phyloP scores from a whole-genome alignment of 1,140 invertebrate genomes.

The Holotrichia oblita region DNA sequence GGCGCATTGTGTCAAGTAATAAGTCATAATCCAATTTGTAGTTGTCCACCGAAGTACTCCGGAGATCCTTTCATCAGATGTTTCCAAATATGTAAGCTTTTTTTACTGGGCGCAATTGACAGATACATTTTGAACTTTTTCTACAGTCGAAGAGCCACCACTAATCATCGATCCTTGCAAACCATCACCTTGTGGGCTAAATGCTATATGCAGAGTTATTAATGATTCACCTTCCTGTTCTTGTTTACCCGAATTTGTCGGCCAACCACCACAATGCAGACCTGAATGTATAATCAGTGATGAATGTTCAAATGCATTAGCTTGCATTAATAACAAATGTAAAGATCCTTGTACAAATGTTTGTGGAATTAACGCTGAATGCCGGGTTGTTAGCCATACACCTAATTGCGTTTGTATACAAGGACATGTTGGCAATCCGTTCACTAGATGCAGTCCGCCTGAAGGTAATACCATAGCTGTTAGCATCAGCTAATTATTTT shows the following conservation, averaged over 20 bases:
- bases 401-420: constrained; percentile 69
- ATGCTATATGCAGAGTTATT: constrained; percentile 69
- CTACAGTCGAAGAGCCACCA: constrained; percentile 48
- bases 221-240: constrained; percentile 69
- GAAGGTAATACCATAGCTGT: background rate
- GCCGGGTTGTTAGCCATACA: constrained; percentile 68
- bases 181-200: constrained; percentile 73
- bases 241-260: constrained; percentile 69
- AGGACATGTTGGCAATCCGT: constrained; percentile 73
- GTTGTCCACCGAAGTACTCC: constrained; percentile 71
- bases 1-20: constrained; percentile 73
- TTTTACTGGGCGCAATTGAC: too few species aligned
- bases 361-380: constrained; percentile 68
- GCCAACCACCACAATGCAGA: constrained; percentile 70
- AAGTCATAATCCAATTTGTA: constrained; percentile 82
- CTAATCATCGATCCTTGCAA: constrained; percentile 65
- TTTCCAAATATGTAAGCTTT: constrained; percentile 56
- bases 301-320: constrained; percentile 70
- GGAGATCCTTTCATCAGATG: constrained; percentile 76
- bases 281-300: constrained; percentile 76
- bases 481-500: too few species aligned
- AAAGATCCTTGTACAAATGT: constrained; percentile 70
- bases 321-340: constrained; percentile 73
- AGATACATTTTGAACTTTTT: background rate
- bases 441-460: constrained; percentile 60